Percentiles rank a stretch among this genome's conserved stretches.
phyloP scores from a whole-genome alignment of 2,888 invertebrate species.

The Cerastis leucographa region DNA sequence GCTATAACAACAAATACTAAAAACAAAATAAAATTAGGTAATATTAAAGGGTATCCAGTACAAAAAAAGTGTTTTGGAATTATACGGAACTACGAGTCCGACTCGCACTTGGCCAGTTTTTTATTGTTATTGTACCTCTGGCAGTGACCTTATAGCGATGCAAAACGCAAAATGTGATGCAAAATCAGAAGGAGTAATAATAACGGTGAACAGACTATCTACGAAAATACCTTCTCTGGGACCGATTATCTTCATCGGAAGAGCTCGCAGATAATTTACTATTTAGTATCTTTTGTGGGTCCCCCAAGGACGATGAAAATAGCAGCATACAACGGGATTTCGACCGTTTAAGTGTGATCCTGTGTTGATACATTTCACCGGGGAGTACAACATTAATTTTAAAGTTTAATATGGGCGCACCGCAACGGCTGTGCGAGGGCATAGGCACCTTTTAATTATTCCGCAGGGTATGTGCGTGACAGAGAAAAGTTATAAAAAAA shows the following conservation, averaged over 20 bases:
- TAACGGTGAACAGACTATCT: not conserved
- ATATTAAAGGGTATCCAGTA: no score
- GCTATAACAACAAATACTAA: no score
- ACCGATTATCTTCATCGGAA: slow-evolving; percentile 67
- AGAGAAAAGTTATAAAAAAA: slow-evolving; percentile 58
- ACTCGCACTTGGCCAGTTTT: no score
- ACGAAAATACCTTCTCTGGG: slow-evolving; percentile 48
- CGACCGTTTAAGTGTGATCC: slow-evolving; percentile 59
- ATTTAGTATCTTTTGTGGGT: slow-evolving; percentile 25
- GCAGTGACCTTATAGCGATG: not conserved
- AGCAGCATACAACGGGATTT: slow-evolving; percentile 29
- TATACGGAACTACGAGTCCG: no score
- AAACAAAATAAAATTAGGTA: no score
- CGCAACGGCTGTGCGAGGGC: slow-evolving; percentile 44
- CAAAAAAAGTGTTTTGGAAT: no score
- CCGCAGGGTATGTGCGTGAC: slow-evolving; percentile 59
- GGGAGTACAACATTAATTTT: slow-evolving; percentile 63
- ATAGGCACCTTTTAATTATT: slow-evolving; percentile 65
- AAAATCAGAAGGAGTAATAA: not conserved
- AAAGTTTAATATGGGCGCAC: slow-evolving; percentile 65
- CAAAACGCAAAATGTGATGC: not conserved
- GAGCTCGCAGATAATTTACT: slow-evolving; percentile 62
- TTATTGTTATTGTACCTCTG: not conserved
- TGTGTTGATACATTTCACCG: slow-evolving; percentile 62
- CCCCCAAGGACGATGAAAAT: not conserved